These are phyloP conservation scores for Harpagifer antarcticus DNA, from an alignment of 2,797 vertebrate species.

Conservation along the genomic window DNA sequence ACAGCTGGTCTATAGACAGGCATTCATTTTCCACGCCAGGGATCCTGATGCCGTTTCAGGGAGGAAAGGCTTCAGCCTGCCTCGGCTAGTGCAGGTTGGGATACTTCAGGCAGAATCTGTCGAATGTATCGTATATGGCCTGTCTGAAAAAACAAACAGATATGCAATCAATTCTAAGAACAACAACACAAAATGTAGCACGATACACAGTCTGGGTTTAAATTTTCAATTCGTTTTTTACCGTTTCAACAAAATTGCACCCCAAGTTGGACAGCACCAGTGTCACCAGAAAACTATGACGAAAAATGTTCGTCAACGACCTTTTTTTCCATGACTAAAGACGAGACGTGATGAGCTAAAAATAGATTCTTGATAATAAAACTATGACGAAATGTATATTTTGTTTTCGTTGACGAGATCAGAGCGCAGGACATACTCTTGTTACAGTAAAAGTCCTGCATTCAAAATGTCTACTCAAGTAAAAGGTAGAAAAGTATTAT, in stretches of 20 bases:
- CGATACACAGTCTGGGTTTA: background rate
- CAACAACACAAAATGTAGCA: background rate
- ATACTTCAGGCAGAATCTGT: constrained; percentile 94
- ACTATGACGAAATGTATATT: no score
- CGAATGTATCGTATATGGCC: constrained; percentile 96
- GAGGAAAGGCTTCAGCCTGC: background rate
- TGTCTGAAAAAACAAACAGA: constrained; percentile 78
- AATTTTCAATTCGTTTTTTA: background rate
- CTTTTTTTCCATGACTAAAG: no score
- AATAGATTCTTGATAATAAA: no score
- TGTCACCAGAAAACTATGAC: no score
- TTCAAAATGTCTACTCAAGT: no score
- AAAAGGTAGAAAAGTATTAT: no score
- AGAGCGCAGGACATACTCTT: no score
- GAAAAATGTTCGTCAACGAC: no score
- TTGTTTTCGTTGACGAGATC: no score
- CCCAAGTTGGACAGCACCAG: no score
- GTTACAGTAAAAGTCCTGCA: no score
- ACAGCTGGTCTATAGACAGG: constrained; percentile 9
- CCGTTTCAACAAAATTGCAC: background rate
- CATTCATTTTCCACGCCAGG: background rate
- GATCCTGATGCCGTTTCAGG: background rate
- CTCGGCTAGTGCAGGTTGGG: constrained; percentile 69
- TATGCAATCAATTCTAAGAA: background rate
- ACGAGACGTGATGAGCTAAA: no score